Evolutionary conservation across 2,888 invertebrate genomes (phyloP).

Genomic region (Phyllotreta cruciferae): DNA sequence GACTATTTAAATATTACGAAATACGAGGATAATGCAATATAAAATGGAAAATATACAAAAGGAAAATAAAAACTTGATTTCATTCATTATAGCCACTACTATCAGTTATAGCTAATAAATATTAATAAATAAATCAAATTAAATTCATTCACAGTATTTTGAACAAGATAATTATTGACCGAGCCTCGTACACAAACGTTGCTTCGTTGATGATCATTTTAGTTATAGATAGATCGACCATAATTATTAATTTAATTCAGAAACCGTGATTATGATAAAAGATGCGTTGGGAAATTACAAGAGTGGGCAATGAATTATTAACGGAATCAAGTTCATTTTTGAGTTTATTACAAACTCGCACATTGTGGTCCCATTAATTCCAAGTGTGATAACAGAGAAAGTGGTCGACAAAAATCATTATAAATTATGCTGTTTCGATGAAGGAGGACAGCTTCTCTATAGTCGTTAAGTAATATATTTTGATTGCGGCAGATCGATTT

Average conservation of each 20-base stretch:
- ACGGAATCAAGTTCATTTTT: constrained; percentile 27
- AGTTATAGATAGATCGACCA: constrained; percentile 15
- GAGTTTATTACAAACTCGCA: constrained; percentile 23
- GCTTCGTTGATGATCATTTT: constrained; percentile 8
- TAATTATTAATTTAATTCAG: constrained; percentile 25
- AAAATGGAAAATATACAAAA: background rate
- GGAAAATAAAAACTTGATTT: no score
- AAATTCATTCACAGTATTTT: background rate
- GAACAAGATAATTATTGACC: background rate
- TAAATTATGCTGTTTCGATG: constrained; percentile 7
- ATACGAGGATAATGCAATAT: constrained; percentile 6
- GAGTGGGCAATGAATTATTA: constrained; percentile 29
- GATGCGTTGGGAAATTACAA: constrained; percentile 23
- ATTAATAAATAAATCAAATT: background rate
- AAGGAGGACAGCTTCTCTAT: constrained; percentile 8
- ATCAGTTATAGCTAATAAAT: no score
- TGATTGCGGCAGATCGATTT: constrained; percentile 5
- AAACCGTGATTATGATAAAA: constrained; percentile 26
- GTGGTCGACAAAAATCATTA: constrained; percentile 16
- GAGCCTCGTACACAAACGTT: constrained; percentile 8
- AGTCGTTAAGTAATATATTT: constrained; percentile 16
- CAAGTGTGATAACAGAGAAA: constrained; percentile 23
- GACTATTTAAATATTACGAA: background rate
- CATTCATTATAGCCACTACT: no score
- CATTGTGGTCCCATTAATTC: constrained; percentile 26